These are phyloP conservation scores for Trissolcus brochymenae DNA, from an alignment of 2,888 invertebrate species.

Conservation along the genomic window DNA sequence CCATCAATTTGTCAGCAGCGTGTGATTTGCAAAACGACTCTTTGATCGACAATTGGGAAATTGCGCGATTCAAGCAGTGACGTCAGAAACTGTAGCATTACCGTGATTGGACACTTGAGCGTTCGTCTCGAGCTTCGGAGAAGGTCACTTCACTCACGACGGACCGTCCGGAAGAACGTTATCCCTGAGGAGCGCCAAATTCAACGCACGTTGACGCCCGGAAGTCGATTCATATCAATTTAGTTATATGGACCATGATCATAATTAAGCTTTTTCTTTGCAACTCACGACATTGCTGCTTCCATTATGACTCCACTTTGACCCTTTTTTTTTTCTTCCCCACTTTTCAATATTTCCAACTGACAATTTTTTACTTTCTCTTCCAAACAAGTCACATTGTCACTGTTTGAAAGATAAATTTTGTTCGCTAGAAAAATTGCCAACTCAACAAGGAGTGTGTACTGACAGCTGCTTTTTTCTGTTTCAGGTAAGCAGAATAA, in stretches of 20 bases:
- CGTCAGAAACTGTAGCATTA: conserved; percentile 47
- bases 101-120: conserved; percentile 53
- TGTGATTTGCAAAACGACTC: conserved; percentile 52
- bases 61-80: conserved; percentile 53
- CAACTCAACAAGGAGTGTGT: neutral
- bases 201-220: conserved; percentile 37
- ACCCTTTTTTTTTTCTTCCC: no score
- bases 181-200: conserved; percentile 47
- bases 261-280: conserved; percentile 36
- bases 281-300: conserved; percentile 24
- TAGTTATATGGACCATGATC: conserved; percentile 36
- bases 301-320: neutral
- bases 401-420: neutral
- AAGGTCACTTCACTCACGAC: conserved; percentile 52
- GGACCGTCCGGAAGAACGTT: conserved; percentile 39
- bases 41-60: conserved; percentile 58
- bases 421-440: neutral
- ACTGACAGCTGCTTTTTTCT: neutral
- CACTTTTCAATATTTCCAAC: no score
- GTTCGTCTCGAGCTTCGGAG: conserved; percentile 48
- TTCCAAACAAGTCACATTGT: neutral
- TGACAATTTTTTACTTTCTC: no score
- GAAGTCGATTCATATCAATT: conserved; percentile 42
- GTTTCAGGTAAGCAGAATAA: conserved; percentile 19
- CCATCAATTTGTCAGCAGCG: neutral